Base-by-base conservation (phyloP, 2,113 vertebrate genomes). In the Bos javanicus region DNA sequence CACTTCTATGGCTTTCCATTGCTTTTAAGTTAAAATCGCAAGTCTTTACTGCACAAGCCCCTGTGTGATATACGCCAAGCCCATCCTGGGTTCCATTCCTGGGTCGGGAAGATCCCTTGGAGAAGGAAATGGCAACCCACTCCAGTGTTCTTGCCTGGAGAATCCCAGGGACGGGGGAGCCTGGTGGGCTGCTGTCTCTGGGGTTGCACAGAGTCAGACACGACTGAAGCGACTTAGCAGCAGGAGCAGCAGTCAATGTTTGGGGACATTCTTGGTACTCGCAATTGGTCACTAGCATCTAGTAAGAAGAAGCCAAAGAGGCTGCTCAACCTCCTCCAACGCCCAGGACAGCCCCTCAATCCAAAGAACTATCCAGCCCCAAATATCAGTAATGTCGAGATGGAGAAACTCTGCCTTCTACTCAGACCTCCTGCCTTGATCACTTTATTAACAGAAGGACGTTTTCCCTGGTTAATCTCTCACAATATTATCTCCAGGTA, bases 361-460 rank as follows among this genome's bases (percentile, higher is more conserved):
- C 16, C 64, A 33, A 28, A 50, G 83, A 88, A 67, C 21, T 7
- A 23, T 2, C 15, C 26, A 67, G 50, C 19, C 23, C n/a, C 23
- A 8, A 33, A 26, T 17, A 36, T 84, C 52, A 3, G 1, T 1
- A 23, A n/a, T 2, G 11, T 33, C 25, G 1, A 28, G 52, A 46
- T 5, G 33, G 43, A 43, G 26, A 76, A 5, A 10, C 62, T n/a
- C 54, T 2, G 33, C 2, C 62, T 56, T 3, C 15, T 13, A 3
- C 16, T 16, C 28, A 2, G 25, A 43, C 6, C 1, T 0, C 26
- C 82, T 28, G 64, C 9, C 4, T 83, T 4, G 3, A 3, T 64
- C 60, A 7, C 54, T 54, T 30, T 43, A 11, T 4, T 43, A 16
- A 17, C 1, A 1, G 17, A 25, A 2, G 14, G 28, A 2, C 0